Evolutionary conservation across 2,113 vertebrate genomes (phyloP).

Genomic region (Donacobius atricapilla): DNA sequence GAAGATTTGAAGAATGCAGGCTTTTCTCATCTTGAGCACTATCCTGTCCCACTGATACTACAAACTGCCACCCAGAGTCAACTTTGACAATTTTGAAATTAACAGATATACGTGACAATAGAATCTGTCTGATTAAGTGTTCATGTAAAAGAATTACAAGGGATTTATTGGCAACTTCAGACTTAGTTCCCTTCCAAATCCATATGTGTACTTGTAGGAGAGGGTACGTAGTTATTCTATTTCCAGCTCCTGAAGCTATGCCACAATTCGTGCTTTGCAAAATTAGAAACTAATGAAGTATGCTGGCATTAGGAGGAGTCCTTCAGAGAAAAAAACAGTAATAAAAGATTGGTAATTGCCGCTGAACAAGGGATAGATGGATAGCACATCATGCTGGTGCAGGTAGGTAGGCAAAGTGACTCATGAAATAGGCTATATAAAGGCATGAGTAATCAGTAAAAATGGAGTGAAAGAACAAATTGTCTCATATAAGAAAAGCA

Average conservation of each 20-base stretch:
- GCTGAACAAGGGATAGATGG: neutral
- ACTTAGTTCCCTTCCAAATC: neutral
- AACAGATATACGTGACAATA: neutral
- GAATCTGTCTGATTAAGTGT: neutral
- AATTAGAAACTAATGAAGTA: conserved; percentile 31
- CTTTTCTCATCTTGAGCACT: neutral
- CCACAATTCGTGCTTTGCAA: neutral
- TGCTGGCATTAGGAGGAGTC: neutral
- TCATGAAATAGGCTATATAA: conserved; percentile 9
- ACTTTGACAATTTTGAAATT: neutral
- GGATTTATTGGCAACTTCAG: neutral
- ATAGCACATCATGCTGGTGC: neutral
- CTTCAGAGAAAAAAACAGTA: neutral
- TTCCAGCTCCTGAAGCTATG: neutral
- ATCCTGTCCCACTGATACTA: neutral
- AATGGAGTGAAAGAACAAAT: conserved; percentile 6
- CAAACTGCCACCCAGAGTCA: neutral
- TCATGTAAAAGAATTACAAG: neutral
- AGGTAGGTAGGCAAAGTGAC: conserved; percentile 34
- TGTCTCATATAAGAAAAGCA: neutral
- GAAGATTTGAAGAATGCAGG: neutral
- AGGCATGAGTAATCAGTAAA: conserved; percentile 13
- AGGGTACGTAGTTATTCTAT: neutral
- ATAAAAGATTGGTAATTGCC: conserved; percentile 6
- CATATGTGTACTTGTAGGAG: neutral